phyloP scores from a whole-genome alignment of 2,888 invertebrate genomes.

The Diaprepes abbreviatus region DNA sequence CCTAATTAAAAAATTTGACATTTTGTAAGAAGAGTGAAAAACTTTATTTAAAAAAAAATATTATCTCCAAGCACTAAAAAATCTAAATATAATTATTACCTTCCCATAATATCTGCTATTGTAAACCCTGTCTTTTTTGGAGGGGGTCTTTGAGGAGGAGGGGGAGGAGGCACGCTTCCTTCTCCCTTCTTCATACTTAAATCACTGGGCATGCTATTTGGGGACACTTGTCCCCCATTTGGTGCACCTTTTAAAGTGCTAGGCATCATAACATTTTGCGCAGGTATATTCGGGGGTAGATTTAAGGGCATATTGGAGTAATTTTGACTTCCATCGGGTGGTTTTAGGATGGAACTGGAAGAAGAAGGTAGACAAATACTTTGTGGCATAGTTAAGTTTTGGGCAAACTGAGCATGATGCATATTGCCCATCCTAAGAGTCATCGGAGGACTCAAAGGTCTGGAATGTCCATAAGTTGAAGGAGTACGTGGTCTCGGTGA shows the following conservation, averaged over 20 bases:
- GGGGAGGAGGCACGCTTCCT: constrained; percentile 16
- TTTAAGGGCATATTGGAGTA: constrained; percentile 16
- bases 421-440: constrained; percentile 54
- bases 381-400: constrained; percentile 55
- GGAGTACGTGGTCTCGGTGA: constrained; percentile 52
- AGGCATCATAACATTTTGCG: constrained; percentile 30
- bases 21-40: too few species aligned
- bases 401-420: constrained; percentile 54
- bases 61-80: too few species aligned
- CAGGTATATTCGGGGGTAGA: constrained; percentile 7
- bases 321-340: constrained; percentile 58
- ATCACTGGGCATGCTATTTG: constrained; percentile 62
- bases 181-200: constrained; percentile 66
- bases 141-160: constrained; percentile 65
- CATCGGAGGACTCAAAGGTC: constrained; percentile 61
- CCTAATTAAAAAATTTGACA: too few species aligned
- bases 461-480: constrained; percentile 59
- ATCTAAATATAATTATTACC: constrained; percentile 69
- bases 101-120: constrained; percentile 92
- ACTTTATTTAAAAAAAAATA: too few species aligned
- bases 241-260: constrained; percentile 45
- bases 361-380: constrained; percentile 57
- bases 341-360: constrained; percentile 60
- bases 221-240: constrained; percentile 40
- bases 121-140: constrained; percentile 85